Percentiles rank a stretch among this genome's conserved stretches.
These are phyloP conservation scores for Coccyzus lansbergi DNA, from an alignment of 2,797 vertebrate genomes.

Conservation along the genomic window DNA sequence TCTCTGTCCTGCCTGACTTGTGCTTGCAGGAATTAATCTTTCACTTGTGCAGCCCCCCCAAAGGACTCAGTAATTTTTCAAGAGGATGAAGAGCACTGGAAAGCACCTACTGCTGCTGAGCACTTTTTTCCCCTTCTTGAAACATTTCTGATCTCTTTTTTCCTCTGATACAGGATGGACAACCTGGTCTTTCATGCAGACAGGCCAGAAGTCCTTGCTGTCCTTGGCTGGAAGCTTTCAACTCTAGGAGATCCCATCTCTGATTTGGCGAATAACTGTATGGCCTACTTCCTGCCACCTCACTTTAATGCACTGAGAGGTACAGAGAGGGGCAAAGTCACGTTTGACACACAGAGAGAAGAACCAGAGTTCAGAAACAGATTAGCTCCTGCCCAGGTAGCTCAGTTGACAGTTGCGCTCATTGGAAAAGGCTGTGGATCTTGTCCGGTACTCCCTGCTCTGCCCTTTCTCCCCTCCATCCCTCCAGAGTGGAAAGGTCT, in stretches of 20 bases:
- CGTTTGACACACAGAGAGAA: background rate
- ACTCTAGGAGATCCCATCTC: slow-evolving; percentile 83
- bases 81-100: background rate
- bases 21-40: slow-evolving; percentile 8
- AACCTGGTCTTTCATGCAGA: slow-evolving; percentile 85
- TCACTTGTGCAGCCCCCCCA: background rate
- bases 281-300: slow-evolving; percentile 77
- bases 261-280: slow-evolving; percentile 81
- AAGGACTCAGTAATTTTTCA: background rate
- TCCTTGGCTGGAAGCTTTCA: slow-evolving; percentile 85
- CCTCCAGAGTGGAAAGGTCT: background rate
- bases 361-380: background rate
- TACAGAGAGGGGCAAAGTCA: slow-evolving; percentile 55
- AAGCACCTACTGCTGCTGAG: background rate
- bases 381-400: background rate
- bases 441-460: background rate
- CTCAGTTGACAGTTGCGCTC: background rate
- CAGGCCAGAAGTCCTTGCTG: slow-evolving; percentile 78
- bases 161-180: slow-evolving; percentile 76
- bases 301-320: slow-evolving; percentile 75
- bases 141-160: slow-evolving; percentile 17
- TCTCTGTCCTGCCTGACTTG: background rate
- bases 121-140: background rate
- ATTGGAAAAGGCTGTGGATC: background rate
- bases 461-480: background rate